Evolutionary conservation across 2,113 vertebrate genomes (phyloP).

Genomic region (Aptenodytes forsteri): DNA sequence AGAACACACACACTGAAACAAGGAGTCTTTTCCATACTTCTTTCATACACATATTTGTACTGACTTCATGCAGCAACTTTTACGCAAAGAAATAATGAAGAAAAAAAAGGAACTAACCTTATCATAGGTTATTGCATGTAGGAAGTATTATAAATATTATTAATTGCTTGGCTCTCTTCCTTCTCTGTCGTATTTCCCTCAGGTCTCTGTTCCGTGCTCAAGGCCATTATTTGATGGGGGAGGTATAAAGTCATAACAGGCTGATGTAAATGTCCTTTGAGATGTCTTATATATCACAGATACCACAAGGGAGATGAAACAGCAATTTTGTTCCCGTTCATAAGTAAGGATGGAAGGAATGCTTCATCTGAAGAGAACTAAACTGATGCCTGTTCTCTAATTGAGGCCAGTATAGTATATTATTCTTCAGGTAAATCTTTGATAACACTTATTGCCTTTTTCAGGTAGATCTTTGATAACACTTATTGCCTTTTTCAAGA

Average conservation of each 20-base stretch:
- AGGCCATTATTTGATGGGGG: slow-evolving; percentile 54
- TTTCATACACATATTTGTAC: not conserved
- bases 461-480: not conserved
- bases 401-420: not conserved
- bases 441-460: slow-evolving; percentile 25
- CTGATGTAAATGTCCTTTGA: slow-evolving; percentile 69
- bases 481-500: slow-evolving; percentile 20
- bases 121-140: slow-evolving; percentile 26
- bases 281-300: slow-evolving; percentile 57
- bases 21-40: not conserved
- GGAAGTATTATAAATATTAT: slow-evolving; percentile 64
- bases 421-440: slow-evolving; percentile 26
- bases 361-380: not conserved
- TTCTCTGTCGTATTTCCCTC: slow-evolving; percentile 61
- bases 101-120: not conserved
- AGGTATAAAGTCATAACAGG: slow-evolving; percentile 58
- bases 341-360: slow-evolving; percentile 15
- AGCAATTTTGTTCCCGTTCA: slow-evolving; percentile 35
- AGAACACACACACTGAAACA: not conserved
- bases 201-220: slow-evolving; percentile 56
- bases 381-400: not conserved
- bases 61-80: not conserved
- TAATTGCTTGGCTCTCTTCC: slow-evolving; percentile 61
- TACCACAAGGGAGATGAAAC: slow-evolving; percentile 32
- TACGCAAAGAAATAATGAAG: not conserved